Evolutionary conservation across 2,113 vertebrate species (phyloP), one percentile per base, ranked within the genome.

Genomic region (Platichthys stellatus): DNA sequence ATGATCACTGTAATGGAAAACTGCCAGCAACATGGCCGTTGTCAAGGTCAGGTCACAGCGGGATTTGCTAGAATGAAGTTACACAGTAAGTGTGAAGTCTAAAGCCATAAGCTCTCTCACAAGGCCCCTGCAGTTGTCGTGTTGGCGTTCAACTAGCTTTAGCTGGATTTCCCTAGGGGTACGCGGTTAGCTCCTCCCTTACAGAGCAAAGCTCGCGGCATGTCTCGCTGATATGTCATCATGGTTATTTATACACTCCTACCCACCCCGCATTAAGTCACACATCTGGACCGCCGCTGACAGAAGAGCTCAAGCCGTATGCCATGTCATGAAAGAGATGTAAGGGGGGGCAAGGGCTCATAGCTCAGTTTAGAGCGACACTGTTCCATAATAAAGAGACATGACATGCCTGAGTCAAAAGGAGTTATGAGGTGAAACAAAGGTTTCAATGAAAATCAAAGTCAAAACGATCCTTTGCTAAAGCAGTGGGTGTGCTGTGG

Each of bases 41-140:
- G 87, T 90, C 86, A 87, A 91, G 90, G 86, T 90, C 81, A 72
- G 77, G 69, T 83, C 82, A 75, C 74, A 65, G 68, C 38, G 66
- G 56, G 68, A 69, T 20, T 63, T 68, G 76, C 75, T 59, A 51
- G 43, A 80, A 74, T 79, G 75, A 76, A 82, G 83, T 81, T 82
- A 68, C 80, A 73, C 86, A 73, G 82, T 84, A 90, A 88, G 89
- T 86, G 89, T 88, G 84, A 90, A 90, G 85, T 85, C 72, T 79
- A 62, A 85, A 83, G 64, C 58, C 63, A 20, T 88, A 84, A 88
- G 86, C 78, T 83, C 81, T 79, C 81, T 88, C 89, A 87, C 87
- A 78, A 81, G 90, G 82, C 69, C 85, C 71, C 82, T 69, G 80
- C 85, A 90, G 88, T 91, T 92, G 92, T 90, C 69, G 47, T 31